A percentile compares a stretch with the other conserved stretches of the same genome.
These are phyloP conservation scores for Camptogramma bilineatum DNA, from an alignment of 2,888 invertebrate species.

Conservation along the genomic window DNA sequence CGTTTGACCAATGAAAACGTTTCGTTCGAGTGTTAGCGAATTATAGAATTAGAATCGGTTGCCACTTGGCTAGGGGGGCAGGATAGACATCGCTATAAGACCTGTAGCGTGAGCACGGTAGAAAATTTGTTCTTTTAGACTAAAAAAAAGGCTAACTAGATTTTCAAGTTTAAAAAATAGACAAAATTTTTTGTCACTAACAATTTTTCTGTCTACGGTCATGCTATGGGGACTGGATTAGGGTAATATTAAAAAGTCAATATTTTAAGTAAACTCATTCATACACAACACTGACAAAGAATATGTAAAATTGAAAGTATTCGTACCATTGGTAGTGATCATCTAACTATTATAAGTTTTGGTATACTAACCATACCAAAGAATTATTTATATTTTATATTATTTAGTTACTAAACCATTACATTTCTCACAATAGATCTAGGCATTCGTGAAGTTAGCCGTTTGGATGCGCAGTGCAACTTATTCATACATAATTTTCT, in stretches of 20 bases:
- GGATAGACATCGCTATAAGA: no score
- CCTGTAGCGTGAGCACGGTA: background rate
- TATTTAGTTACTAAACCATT: conserved; percentile 18
- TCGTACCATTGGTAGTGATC: conserved; percentile 7
- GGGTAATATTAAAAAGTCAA: background rate
- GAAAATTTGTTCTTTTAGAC: background rate
- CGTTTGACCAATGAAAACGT: no score
- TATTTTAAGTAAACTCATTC: background rate
- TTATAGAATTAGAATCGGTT: no score
- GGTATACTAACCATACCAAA: conserved; percentile 35
- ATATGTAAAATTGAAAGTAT: background rate
- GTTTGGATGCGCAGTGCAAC: no score
- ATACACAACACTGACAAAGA: background rate
- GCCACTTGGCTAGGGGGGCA: no score
- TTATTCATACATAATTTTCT: no score
- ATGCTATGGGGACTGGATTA: background rate
- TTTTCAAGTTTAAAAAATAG: no score
- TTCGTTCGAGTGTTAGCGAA: no score
- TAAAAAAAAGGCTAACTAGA: background rate
- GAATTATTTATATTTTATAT: conserved; percentile 27
- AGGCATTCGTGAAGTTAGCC: no score
- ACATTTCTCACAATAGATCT: no score
- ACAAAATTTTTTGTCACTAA: no score
- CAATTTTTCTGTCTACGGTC: no score
- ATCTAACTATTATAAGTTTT: conserved; percentile 45